Evolutionary conservation across 2,797 vertebrate species (phyloP).

Genomic region (Parauchenoglanis ngamensis): DNA sequence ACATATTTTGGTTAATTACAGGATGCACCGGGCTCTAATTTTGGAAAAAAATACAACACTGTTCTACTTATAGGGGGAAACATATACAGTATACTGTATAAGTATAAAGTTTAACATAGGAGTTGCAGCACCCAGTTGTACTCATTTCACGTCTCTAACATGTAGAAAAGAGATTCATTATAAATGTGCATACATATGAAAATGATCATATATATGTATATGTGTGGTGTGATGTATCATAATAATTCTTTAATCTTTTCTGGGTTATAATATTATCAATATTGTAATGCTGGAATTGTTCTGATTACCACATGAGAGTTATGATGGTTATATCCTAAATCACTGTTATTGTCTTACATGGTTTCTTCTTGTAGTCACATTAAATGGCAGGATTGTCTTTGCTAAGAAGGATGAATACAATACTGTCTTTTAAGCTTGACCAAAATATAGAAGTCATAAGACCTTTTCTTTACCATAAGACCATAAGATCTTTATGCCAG

Average conservation of each 20-base stretch:
- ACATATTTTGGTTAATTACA: neutral
- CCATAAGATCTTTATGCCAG: neutral
- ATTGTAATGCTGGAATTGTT: neutral
- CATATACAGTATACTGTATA: neutral
- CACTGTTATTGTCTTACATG: neutral
- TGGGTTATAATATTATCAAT: neutral
- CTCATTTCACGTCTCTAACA: neutral
- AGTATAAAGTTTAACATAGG: too few species aligned
- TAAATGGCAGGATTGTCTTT: slow-evolving; percentile 1
- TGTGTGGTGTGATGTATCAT: neutral
- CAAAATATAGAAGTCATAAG: neutral
- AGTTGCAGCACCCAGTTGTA: too few species aligned
- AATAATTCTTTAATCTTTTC: neutral
- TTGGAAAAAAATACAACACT: neutral
- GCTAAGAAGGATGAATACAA: neutral
- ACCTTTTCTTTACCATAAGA: too few species aligned
- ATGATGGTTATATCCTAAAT: neutral
- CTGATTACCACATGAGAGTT: neutral
- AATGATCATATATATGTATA: neutral
- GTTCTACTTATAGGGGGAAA: neutral
- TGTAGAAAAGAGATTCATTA: neutral
- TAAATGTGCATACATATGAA: neutral
- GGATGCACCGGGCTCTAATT: neutral
- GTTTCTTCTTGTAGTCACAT: neutral
- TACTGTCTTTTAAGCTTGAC: neutral